phyloP scores from a whole-genome alignment of 2,113 vertebrate species.

The human (Homo sapiens) region GRCh38 chr12:91259501-91260000 shows the following conservation, averaged over 20 bases:
- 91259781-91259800: background rate
- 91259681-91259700: background rate
- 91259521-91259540: background rate
- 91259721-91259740: background rate
- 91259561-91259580: background rate
- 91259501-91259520: too few species aligned
- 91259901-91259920: too few species aligned
- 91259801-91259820: background rate
- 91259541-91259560: background rate
- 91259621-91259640: background rate
- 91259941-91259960: too few species aligned
- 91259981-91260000: too few species aligned
- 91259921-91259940: too few species aligned
- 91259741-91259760: background rate
- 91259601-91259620: background rate
- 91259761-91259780: background rate
- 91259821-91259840: background rate
- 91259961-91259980: too few species aligned
- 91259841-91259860: background rate
- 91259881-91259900: too few species aligned
- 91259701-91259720: background rate
- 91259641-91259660: background rate
- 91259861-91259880: background rate
- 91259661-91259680: background rate
- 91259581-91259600: background rate